Percentiles rank a stretch among this genome's conserved stretches.
These are phyloP conservation scores for Narcine bancroftii DNA, from an alignment of 2,113 vertebrate genomes.

Conservation along the genomic window DNA sequence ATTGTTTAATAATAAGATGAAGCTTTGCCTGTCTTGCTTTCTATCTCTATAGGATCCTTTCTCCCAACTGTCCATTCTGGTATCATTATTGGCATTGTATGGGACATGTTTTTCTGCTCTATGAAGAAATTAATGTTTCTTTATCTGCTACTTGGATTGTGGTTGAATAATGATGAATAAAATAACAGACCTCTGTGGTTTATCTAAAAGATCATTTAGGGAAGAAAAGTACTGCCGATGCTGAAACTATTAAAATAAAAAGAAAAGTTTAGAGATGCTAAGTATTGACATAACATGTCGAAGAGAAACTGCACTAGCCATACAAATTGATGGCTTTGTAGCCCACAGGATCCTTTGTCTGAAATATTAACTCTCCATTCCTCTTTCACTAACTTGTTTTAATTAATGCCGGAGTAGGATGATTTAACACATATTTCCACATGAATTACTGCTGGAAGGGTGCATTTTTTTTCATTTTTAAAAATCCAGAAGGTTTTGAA, in stretches of 20 bases:
- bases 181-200: background rate
- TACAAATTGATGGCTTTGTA: background rate
- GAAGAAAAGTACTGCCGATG: background rate
- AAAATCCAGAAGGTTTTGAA: background rate
- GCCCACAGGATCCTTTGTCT: background rate
- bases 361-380: background rate
- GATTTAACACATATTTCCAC: background rate
- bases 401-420: background rate
- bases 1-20: background rate
- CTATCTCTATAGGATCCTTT: background rate
- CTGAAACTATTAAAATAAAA: background rate
- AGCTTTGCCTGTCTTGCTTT: background rate
- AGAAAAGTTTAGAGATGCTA: background rate
- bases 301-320: background rate
- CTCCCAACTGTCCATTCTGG: background rate
- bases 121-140: background rate
- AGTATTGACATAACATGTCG: background rate
- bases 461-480: background rate
- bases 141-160: background rate
- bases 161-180: background rate
- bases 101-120: background rate
- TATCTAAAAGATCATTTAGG: background rate
- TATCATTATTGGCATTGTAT: background rate
- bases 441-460: background rate
- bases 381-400: background rate